A percentile compares a stretch with the other conserved stretches of the same genome.
Evolutionary conservation across 92 coral and sea anemone genomes (phyloP).

Genomic region (Actinostola sp.): DNA sequence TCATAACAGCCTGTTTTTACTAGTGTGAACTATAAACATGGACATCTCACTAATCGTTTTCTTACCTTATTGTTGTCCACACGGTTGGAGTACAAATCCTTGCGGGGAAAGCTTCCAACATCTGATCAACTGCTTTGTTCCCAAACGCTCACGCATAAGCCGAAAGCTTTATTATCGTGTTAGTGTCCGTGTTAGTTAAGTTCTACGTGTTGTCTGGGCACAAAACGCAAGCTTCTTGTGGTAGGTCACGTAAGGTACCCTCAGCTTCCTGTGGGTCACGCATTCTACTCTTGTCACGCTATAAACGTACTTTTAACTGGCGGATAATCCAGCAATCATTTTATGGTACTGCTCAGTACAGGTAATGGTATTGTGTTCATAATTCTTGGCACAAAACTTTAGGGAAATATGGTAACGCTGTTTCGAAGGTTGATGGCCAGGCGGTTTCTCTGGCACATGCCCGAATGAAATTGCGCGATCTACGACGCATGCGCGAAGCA

Average conservation of each 20-base stretch:
- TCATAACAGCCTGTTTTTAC: too few relatives aligned
- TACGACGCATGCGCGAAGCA: neutral
- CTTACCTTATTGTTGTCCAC: constrained; percentile 15
- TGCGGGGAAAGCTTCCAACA: neutral
- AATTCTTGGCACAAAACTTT: too few relatives aligned
- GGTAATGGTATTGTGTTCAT: too few relatives aligned
- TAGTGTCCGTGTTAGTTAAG: constrained; percentile 21
- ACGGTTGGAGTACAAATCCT: too few relatives aligned
- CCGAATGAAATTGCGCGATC: neutral
- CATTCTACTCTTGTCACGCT: constrained; percentile 16
- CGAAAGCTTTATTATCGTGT: constrained; percentile 10
- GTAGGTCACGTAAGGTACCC: neutral
- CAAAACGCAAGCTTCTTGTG: neutral
- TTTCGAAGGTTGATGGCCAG: too few relatives aligned
- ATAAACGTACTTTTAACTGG: too few relatives aligned
- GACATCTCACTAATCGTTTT: neutral
- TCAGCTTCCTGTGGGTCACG: constrained; percentile 1
- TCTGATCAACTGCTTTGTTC: constrained; percentile 38
- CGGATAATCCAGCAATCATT: too few relatives aligned
- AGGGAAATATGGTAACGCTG: too few relatives aligned
- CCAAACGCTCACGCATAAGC: constrained; percentile 42
- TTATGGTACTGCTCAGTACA: too few relatives aligned
- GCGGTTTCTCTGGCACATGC: too few relatives aligned
- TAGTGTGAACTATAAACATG: too few relatives aligned
- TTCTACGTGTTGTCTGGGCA: constrained; percentile 16